These are phyloP conservation scores for Meda fulgida DNA, from an alignment of 2,797 vertebrate species.

Conservation along the genomic window DNA sequence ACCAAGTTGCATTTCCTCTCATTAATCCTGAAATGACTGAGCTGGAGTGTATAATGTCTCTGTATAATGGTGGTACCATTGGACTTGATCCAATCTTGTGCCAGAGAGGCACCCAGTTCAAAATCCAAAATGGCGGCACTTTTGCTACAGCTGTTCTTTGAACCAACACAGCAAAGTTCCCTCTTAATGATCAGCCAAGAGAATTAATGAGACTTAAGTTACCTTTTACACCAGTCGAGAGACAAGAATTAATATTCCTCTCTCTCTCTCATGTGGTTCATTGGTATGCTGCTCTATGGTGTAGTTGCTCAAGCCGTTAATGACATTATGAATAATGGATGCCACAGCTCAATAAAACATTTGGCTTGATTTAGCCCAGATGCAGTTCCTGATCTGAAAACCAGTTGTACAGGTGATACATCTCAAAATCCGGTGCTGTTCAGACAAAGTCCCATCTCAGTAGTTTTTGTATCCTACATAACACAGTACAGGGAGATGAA, in stretches of 20 bases:
- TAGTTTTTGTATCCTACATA: neutral
- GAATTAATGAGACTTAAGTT: constrained; percentile 60
- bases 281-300: constrained; percentile 63
- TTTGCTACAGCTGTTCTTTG: constrained; percentile 11
- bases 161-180: constrained; percentile 29
- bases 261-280: constrained; percentile 53
- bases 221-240: constrained; percentile 57
- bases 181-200: constrained; percentile 43
- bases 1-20: neutral
- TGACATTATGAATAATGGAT: constrained; percentile 69
- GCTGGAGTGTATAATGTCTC: neutral
- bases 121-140: neutral
- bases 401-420: constrained; percentile 42
- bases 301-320: constrained; percentile 57
- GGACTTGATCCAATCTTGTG: neutral
- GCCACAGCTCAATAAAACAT: constrained; percentile 64
- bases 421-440: constrained; percentile 6
- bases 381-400: constrained; percentile 42
- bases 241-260: constrained; percentile 60
- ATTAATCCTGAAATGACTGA: neutral
- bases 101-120: neutral
- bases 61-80: neutral
- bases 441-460: neutral
- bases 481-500: neutral
- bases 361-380: constrained; percentile 64